phyloP scores from a whole-genome alignment of 2,797 vertebrate species.

The Sebastes iracundus region DNA sequence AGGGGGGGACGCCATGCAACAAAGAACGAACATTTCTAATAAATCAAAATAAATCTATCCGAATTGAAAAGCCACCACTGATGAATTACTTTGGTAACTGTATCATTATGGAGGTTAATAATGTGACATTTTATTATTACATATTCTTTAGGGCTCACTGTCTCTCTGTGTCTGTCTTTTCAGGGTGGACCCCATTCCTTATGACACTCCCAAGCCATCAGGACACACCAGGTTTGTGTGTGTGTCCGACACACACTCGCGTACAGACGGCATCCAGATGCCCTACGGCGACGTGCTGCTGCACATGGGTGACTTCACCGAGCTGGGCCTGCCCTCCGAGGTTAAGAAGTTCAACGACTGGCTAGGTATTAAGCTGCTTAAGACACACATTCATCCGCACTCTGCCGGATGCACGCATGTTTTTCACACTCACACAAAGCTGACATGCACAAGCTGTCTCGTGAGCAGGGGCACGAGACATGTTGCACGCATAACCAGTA shows the following conservation, averaged over 20 bases:
- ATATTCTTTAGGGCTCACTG: neutral
- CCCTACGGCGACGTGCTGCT: slow-evolving; percentile 98
- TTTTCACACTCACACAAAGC: neutral
- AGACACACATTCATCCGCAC: neutral
- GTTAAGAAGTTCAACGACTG: slow-evolving; percentile 99
- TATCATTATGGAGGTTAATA: neutral
- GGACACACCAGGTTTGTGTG: slow-evolving; percentile 98
- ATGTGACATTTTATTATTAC: neutral
- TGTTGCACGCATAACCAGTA: slow-evolving; percentile 7
- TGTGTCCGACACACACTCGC: slow-evolving; percentile 97
- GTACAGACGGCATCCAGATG: slow-evolving; percentile 99
- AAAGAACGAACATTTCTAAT: neutral
- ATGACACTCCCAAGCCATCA: slow-evolving; percentile 94
- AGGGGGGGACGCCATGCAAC: neutral
- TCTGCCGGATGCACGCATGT: neutral
- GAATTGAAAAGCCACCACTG: neutral
- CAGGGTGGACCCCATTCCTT: slow-evolving; percentile 91
- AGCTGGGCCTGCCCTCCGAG: slow-evolving; percentile 97
- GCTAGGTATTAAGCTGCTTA: slow-evolving; percentile 88
- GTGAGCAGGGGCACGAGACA: slow-evolving; percentile 3
- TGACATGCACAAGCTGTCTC: neutral
- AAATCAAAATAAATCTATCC: neutral
- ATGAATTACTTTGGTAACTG: neutral
- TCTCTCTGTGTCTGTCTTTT: slow-evolving; percentile 12
- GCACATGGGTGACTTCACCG: slow-evolving; percentile 98